Base-by-base conservation (phyloP, 1,140 invertebrate genomes). In the Bombus cullumanus region DNA sequence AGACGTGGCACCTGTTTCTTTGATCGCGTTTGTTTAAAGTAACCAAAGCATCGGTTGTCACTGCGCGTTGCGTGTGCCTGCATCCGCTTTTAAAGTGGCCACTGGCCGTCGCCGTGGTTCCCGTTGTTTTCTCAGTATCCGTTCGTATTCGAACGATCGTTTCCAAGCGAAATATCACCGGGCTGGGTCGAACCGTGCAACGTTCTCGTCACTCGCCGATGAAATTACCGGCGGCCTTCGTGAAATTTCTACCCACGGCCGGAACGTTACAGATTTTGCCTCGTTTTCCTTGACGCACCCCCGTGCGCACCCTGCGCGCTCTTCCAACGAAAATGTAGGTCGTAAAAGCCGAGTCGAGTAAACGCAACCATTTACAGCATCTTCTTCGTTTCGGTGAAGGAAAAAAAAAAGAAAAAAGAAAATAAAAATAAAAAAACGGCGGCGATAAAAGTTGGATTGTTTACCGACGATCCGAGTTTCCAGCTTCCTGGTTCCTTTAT, bases 61-160 rank as follows among this genome's bases (percentile, higher is more conserved):
- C 78, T 62, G 39, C 37, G 41, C 75, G 57, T 72, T 47, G n/a
- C 66, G 41, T 66, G 68, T 57, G 59, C 59, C 64, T 64, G 92
- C 85, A 69, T 90, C 88, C 81, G 83, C 84, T 91, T 81, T 92
- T 89, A 92, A 92, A 93, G 89, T 92, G 78, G 82, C 81, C 75
- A 83, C 68, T 18, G 76, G 66, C 68, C 28, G 74, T 59, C 80
- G 74, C 75, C 78, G 71, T 66, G 83, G 75, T 79, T 72, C 85
- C 53, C 71, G 66, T 88, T 85, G 82, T 91, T 92, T 91, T 88
- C 89, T 85, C 88, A 89, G 87, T 80, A 85, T 88, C 86, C 90
- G 81, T 86, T 53, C 47, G 47, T 22, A 53, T 6, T 2, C 47
- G 79, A 66, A 75, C 62, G 81, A 37, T 73, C 78, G 74, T 43